Conservation (phyloP, 2,888 invertebrate species). For the Volucella inanis region DNA sequence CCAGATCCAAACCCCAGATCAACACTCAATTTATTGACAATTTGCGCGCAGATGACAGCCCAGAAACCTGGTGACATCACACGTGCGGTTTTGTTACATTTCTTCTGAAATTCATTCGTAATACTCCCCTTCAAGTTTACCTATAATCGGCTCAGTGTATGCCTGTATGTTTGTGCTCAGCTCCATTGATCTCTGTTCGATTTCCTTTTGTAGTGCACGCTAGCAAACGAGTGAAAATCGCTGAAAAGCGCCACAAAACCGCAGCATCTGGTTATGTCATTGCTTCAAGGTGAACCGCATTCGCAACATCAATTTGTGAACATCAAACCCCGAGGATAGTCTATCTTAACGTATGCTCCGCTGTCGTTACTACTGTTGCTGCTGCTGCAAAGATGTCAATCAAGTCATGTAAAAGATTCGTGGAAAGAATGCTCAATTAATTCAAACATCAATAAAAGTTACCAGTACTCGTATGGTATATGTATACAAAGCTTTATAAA, state of each 20-base stretch:
- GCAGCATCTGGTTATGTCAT: slow-evolving; percentile 72
- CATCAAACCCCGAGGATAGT: slow-evolving; percentile 48
- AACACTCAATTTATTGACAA: slow-evolving; percentile 39
- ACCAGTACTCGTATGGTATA: slow-evolving; percentile 21
- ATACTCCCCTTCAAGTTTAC: neutral
- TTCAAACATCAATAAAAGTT: slow-evolving; percentile 44
- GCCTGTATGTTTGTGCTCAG: neutral
- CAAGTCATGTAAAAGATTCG: slow-evolving; percentile 59
- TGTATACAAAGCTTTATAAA: neutral
- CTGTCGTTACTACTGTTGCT: neutral
- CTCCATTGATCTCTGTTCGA: slow-evolving; percentile 41
- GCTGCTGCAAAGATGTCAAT: slow-evolving; percentile 58
- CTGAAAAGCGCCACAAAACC: slow-evolving; percentile 55
- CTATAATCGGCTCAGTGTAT: neutral
- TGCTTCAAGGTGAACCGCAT: slow-evolving; percentile 72
- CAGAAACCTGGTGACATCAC: slow-evolving; percentile 62
- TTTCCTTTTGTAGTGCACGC: slow-evolving; percentile 36
- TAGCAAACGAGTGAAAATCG: slow-evolving; percentile 44
- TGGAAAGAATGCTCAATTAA: slow-evolving; percentile 48
- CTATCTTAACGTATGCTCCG: slow-evolving; percentile 3
- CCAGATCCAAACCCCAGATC: slow-evolving; percentile 23
- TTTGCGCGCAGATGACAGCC: slow-evolving; percentile 34
- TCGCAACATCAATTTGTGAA: slow-evolving; percentile 60
- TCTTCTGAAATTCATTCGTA: slow-evolving; percentile 5
- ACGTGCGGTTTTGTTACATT: slow-evolving; percentile 10